phyloP scores from a whole-genome alignment of 2,113 vertebrate genomes.

The Chauna torquata region DNA sequence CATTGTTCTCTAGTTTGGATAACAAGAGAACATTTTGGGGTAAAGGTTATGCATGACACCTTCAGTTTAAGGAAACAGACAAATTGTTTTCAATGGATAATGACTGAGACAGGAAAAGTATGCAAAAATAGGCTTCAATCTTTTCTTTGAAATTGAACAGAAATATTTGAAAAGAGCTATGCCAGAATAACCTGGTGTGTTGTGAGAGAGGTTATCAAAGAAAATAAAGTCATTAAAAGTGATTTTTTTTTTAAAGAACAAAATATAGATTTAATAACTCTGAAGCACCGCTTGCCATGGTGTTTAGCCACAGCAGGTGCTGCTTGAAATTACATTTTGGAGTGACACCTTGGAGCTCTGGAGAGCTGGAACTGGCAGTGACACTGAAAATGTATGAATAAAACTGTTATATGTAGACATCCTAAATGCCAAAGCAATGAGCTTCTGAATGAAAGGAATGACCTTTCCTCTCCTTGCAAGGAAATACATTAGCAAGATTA shows the following conservation, averaged over 20 bases:
- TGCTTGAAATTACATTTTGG: neutral
- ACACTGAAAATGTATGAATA: neutral
- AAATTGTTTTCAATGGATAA: neutral
- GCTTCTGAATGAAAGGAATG: neutral
- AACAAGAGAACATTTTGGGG: neutral
- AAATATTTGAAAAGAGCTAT: neutral
- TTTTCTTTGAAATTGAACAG: neutral
- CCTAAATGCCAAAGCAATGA: neutral
- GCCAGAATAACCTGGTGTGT: neutral
- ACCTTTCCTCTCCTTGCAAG: neutral
- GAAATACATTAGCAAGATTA: neutral
- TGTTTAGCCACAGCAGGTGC: neutral
- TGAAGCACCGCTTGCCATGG: neutral
- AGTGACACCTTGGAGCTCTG: neutral
- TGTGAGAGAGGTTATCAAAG: neutral
- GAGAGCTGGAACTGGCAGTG: neutral
- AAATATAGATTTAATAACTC: neutral
- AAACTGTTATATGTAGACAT: neutral
- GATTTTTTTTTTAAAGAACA: neutral
- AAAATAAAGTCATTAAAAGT: neutral
- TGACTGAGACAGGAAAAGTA: neutral
- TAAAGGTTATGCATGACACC: neutral
- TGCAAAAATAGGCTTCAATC: neutral
- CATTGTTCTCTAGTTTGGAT: neutral
- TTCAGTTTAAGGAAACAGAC: neutral